These are phyloP conservation scores for Eidolon helvum DNA, from an alignment of 2,113 vertebrate species.

Conservation along the genomic window DNA sequence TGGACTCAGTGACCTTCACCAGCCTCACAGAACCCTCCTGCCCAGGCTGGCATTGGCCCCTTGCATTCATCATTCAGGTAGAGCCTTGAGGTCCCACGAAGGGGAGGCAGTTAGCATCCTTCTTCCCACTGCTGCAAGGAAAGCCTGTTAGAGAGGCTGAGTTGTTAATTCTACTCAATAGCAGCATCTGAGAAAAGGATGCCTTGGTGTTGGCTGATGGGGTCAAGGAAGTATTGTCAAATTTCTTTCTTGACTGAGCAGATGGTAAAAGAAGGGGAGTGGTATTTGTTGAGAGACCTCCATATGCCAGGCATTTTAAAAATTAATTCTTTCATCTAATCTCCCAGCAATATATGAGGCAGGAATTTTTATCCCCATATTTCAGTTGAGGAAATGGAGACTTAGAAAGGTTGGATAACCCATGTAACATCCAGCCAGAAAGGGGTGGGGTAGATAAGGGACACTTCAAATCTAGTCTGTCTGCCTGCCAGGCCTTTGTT, in stretches of 20 bases:
- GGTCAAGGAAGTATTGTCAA: constrained; percentile 7
- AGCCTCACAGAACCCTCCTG: background rate
- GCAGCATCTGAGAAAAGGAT: background rate
- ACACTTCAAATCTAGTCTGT: background rate
- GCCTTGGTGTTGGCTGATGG: background rate
- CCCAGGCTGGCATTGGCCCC: background rate
- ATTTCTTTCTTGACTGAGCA: constrained; percentile 12
- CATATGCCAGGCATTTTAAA: background rate
- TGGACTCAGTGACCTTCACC: background rate
- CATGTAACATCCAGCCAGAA: background rate
- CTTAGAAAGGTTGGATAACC: background rate
- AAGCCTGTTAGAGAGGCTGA: background rate
- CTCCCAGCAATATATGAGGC: background rate
- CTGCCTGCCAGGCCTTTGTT: background rate
- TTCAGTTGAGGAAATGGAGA: background rate
- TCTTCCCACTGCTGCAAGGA: background rate
- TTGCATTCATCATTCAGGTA: background rate
- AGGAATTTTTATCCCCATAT: background rate
- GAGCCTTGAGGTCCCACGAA: background rate
- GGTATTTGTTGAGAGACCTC: background rate
- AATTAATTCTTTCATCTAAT: background rate
- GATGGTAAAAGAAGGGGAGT: background rate
- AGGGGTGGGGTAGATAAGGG: background rate
- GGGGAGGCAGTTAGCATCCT: background rate
- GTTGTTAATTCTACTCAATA: background rate